phyloP scores from a whole-genome alignment of 2,888 invertebrate species.

The Dilophus febrilis region DNA sequence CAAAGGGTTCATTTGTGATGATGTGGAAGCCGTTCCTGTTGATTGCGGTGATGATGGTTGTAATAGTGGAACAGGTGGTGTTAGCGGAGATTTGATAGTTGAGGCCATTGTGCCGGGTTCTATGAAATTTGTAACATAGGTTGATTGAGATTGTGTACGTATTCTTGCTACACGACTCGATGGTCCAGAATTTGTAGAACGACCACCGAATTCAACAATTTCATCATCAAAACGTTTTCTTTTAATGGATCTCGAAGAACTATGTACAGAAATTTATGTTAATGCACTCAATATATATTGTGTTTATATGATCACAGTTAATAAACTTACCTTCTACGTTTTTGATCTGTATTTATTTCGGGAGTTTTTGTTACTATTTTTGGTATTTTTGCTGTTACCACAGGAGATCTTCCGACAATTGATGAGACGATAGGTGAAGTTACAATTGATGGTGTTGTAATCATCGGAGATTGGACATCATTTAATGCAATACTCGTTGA shows the following conservation, averaged over 20 bases:
- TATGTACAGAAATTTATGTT: slow-evolving; percentile 22
- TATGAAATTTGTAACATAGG: slow-evolving; percentile 16
- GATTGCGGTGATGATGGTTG: not conserved
- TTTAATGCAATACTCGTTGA: no score
- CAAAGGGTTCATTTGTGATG: slow-evolving; percentile 4
- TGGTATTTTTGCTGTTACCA: no score
- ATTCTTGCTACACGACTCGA: slow-evolving; percentile 23
- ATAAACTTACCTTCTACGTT: slow-evolving; percentile 22
- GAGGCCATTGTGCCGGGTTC: slow-evolving; percentile 6
- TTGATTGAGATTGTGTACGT: slow-evolving; percentile 36
- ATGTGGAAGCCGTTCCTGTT: slow-evolving; percentile 4
- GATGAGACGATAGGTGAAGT: no score
- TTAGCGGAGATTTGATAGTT: slow-evolving; percentile 8
- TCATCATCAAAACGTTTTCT: slow-evolving; percentile 94
- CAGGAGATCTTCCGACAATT: no score
- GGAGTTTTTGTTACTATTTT: slow-evolving; percentile 16
- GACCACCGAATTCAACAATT: slow-evolving; percentile 67
- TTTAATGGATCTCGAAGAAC: slow-evolving; percentile 88
- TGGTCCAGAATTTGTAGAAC: slow-evolving; percentile 33
- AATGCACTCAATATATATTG: not conserved
- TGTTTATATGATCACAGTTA: not conserved
- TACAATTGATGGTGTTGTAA: no score
- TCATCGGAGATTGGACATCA: no score
- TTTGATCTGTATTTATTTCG: slow-evolving; percentile 24
- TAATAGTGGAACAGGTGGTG: not conserved